Evolutionary conservation across 2,888 invertebrate genomes (phyloP), one percentile per base, ranked within the genome.

Genomic region (Calameuta filiformis): DNA sequence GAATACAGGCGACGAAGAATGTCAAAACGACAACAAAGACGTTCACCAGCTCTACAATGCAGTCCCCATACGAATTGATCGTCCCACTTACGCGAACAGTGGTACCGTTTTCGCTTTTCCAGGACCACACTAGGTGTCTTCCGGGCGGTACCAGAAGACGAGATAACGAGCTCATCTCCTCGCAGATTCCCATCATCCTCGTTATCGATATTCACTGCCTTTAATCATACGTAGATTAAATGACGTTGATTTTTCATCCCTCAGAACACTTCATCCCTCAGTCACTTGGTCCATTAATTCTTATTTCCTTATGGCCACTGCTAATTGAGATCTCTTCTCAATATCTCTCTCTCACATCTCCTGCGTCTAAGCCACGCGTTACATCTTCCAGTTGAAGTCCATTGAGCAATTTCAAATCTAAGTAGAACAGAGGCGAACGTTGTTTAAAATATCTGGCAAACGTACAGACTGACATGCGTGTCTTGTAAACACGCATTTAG

Each of bases 11-110:
- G 6, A 83, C 77, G 15, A 87, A 33, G 9, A 83, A 75, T 1
- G 83, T 80, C 68, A 85, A 31, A 23, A 75, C 11, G 6, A 82
- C 80, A 9, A 84, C 78, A 33, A 74, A 77, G 12, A 88, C 35
- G 77, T 88, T 86, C 6, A 82, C 80, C 2, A 88, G 73, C 73
- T 88, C 88, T 73, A 88, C 81, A 68, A 83, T 77, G 76, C 88
- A 88, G 79, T 84, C 84, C 12, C 81, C 79, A 73, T 77, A 73
- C 15, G 81, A 73, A 33, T 83, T 82, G 35, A 83, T 77, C 56
- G 82, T 86, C 9, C 81, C 81, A 12, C 80, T 77, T 68, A 84
- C 79, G 33, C 78, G 83, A 71, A 86, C 79, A 23, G 78, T 76
- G 0, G 87, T 87, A 31, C 87, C 86, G 37, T 88, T 88, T 69